Conservation (phyloP, 2,113 vertebrate species). For the Progne subis region DNA sequence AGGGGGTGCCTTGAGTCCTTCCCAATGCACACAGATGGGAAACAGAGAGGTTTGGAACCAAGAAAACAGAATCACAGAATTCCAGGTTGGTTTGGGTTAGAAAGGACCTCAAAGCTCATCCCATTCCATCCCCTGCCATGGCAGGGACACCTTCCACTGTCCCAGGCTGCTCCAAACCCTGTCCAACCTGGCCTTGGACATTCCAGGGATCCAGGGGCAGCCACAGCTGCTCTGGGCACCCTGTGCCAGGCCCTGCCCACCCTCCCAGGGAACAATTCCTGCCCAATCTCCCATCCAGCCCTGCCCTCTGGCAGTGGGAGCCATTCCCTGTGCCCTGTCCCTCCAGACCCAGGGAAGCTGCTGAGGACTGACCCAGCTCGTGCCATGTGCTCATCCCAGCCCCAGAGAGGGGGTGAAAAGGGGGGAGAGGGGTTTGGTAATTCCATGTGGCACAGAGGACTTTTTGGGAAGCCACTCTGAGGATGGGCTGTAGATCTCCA, state of each 20-base stretch:
- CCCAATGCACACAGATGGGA: not conserved
- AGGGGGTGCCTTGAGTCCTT: not conserved
- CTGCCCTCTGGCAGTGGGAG: not conserved
- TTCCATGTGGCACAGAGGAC: rapidly evolving
- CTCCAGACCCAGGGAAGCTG: not conserved
- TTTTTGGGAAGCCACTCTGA: not conserved
- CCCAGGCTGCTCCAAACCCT: not conserved
- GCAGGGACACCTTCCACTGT: not conserved
- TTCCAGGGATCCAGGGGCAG: not conserved
- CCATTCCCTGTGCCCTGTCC: not conserved
- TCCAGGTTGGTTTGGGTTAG: not conserved
- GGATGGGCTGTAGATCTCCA: rapidly evolving
- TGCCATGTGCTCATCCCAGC: rapidly evolving
- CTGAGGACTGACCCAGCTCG: not conserved
- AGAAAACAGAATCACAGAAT: not conserved
- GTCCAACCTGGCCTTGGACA: not conserved
- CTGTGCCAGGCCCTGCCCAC: not conserved
- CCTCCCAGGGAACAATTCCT: not conserved
- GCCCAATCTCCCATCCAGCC: rapidly evolving
- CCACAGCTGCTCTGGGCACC: not conserved
- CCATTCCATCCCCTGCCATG: not conserved
- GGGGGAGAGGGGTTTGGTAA: not conserved
- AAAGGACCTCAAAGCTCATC: not conserved
- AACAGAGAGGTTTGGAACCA: not conserved
- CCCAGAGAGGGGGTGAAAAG: too few relatives aligned